Conservation (phyloP, 2,797 vertebrate species). For the Megaceryle alcyon region DNA sequence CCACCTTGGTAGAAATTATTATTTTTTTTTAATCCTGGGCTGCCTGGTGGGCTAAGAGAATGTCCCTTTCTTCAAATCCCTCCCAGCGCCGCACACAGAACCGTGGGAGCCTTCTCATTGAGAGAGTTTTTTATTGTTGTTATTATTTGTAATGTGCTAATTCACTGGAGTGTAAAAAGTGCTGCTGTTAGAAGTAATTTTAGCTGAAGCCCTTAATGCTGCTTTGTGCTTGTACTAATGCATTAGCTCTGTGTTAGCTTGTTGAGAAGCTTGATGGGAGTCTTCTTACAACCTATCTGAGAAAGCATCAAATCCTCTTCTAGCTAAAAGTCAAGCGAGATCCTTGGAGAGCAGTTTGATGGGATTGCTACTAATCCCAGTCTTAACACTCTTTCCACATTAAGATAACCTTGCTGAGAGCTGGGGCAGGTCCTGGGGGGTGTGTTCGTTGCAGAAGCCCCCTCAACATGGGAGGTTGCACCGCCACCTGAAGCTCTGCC, state of each 20-base stretch:
- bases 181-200: neutral
- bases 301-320: constrained; percentile 19
- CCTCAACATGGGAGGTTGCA: neutral
- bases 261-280: neutral
- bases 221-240: neutral
- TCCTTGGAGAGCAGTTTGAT: neutral
- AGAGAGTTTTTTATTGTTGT: neutral
- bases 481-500: neutral
- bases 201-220: constrained; percentile 2
- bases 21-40: neutral
- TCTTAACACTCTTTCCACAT: neutral
- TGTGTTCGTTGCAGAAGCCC: neutral
- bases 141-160: constrained; percentile 10
- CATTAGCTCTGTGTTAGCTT: neutral
- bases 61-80: neutral
- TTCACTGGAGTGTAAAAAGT: neutral
- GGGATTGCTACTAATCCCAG: neutral
- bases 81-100: neutral
- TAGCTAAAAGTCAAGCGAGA: neutral
- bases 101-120: neutral
- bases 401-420: neutral
- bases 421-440: neutral
- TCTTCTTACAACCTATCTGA: neutral
- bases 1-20: neutral
- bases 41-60: neutral